Conservation (phyloP, 2,113 vertebrate species). For the Colossoma macropomum region DNA sequence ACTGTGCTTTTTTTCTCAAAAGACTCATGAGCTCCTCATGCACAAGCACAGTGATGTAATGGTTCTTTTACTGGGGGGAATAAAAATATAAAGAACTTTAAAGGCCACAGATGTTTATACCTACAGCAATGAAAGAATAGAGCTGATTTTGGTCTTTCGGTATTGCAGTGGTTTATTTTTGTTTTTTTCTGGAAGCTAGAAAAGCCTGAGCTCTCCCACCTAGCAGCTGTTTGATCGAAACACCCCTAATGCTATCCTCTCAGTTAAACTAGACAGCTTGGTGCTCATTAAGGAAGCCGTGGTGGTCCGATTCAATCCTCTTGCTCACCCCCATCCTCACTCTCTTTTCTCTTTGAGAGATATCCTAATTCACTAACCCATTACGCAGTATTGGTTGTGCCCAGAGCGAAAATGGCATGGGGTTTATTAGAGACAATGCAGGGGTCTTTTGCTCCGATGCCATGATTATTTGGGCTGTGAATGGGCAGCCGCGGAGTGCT, state of each 20-base stretch:
- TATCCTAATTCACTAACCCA: constrained; percentile 24
- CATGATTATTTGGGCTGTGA: constrained; percentile 19
- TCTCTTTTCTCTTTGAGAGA: neutral
- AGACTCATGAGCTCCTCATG: neutral
- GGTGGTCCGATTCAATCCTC: neutral
- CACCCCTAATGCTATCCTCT: neutral
- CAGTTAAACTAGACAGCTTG: constrained; percentile 9
- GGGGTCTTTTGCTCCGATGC: constrained; percentile 1
- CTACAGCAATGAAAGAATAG: neutral
- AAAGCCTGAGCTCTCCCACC: neutral
- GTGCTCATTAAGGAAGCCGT: neutral
- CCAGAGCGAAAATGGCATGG: constrained; percentile 1
- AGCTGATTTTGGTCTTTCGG: neutral
- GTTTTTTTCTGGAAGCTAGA: neutral
- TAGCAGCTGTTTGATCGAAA: neutral
- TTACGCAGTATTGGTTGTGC: constrained; percentile 11
- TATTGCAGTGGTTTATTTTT: neutral
- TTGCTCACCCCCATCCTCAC: neutral
- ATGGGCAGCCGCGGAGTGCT: neutral
- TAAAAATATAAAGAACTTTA: neutral
- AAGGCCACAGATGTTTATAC: neutral
- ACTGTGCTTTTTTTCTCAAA: neutral
- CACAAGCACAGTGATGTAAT: neutral
- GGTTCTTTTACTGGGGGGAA: neutral
- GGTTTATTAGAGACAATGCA: constrained; percentile 22